Conservation (phyloP, 2,888 invertebrate species). For the Metacarcinus magister region DNA sequence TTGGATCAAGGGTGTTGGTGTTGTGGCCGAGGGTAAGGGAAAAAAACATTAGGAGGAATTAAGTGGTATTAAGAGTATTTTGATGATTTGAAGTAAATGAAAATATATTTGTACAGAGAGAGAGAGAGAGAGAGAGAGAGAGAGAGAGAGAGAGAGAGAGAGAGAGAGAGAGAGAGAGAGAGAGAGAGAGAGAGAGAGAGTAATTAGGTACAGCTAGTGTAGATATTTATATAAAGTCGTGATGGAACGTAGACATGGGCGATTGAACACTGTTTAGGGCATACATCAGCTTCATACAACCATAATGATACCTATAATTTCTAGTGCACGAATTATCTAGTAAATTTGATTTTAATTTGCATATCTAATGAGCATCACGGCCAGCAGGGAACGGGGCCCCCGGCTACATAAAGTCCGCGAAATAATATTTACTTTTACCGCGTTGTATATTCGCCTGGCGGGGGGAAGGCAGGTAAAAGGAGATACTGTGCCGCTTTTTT, state of each 20-base stretch:
- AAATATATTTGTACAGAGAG: not conserved
- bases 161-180: slow-evolving; percentile 47
- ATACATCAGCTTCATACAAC: slow-evolving; percentile 56
- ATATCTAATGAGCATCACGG: slow-evolving; percentile 71
- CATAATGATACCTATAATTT: slow-evolving; percentile 66
- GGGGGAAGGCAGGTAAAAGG: slow-evolving; percentile 32
- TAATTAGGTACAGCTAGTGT: not conserved
- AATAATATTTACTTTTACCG: slow-evolving; percentile 63
- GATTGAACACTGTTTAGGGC: slow-evolving; percentile 11
- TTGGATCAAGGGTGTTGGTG: slow-evolving; percentile 8
- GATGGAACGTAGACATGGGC: not conserved
- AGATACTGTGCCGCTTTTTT: slow-evolving; percentile 44
- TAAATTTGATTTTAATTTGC: slow-evolving; percentile 73
- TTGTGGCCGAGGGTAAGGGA: not conserved
- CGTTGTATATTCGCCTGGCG: slow-evolving; percentile 18
- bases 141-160: slow-evolving; percentile 18
- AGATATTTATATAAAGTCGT: slow-evolving; percentile 22
- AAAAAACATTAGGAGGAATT: not conserved
- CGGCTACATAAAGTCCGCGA: slow-evolving; percentile 56
- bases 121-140: slow-evolving; percentile 60
- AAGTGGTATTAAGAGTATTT: not conserved
- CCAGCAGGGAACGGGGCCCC: slow-evolving; percentile 42
- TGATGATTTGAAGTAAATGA: not conserved
- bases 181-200: slow-evolving; percentile 33
- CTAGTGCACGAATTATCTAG: slow-evolving; percentile 66